Evolutionary conservation across 2,113 vertebrate species (phyloP).

Genomic region (Polypterus senegalus): DNA sequence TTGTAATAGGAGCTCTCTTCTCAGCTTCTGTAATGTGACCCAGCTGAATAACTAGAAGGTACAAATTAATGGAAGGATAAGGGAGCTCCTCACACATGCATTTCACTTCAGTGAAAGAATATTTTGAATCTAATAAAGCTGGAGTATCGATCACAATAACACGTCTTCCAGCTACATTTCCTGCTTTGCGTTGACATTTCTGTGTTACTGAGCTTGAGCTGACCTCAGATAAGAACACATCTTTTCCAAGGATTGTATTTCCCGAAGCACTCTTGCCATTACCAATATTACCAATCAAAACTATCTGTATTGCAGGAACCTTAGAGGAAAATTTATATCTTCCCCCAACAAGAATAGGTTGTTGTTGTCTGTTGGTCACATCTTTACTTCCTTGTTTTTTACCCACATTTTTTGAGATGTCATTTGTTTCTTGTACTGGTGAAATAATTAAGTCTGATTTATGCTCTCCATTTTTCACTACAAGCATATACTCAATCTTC

Average conservation of each 20-base stretch:
- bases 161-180: conserved; percentile 36
- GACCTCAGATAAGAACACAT: conserved; percentile 35
- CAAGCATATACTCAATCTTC: no score
- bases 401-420: no score
- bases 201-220: conserved; percentile 23
- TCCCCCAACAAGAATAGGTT: no score
- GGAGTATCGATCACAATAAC: conserved; percentile 28
- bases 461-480: no score
- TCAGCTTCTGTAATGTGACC: neutral
- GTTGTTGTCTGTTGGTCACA: no score
- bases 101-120: neutral
- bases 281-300: conserved; percentile 45
- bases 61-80: neutral
- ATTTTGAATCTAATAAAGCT: conserved; percentile 8
- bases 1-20: neutral
- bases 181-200: conserved; percentile 31
- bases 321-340: no score
- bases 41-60: neutral
- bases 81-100: neutral
- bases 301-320: conserved; percentile 16
- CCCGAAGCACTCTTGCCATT: conserved; percentile 40
- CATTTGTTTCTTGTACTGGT: no score
- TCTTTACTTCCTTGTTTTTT: no score
- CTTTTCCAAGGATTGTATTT: conserved; percentile 40
- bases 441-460: no score